A percentile compares a stretch with the other conserved stretches of the same genome.
Conservation (phyloP, 2,888 invertebrate genomes). For the Myopa testacea region DNA sequence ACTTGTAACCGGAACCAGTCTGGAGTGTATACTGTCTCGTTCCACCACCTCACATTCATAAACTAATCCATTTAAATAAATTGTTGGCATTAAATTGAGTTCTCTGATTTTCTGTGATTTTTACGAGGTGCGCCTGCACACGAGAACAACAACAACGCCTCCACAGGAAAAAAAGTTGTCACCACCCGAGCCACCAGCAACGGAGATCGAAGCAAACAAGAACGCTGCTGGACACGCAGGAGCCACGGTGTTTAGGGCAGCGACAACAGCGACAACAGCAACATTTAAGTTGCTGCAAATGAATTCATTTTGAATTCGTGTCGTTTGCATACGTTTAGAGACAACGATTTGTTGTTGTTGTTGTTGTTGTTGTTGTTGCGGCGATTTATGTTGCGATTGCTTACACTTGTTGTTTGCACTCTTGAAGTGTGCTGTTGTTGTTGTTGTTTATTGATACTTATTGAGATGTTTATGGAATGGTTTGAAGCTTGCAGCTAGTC, state of each 20-base stretch:
- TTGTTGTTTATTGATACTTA: constrained; percentile 18
- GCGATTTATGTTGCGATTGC: not conserved
- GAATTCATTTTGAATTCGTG: constrained; percentile 9
- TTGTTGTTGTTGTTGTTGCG: not conserved
- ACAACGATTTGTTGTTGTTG: not conserved
- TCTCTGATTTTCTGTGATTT: not conserved
- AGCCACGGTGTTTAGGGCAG: not conserved
- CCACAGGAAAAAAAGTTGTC: not conserved
- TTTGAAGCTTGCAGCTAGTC: not conserved
- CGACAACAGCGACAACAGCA: constrained; percentile 29
- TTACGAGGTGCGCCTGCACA: not conserved
- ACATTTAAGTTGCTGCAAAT: constrained; percentile 28
- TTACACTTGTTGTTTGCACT: not conserved
- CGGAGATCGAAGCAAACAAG: not conserved
- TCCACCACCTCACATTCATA: not conserved
- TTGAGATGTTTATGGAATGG: constrained; percentile 15
- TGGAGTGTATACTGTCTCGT: not conserved
- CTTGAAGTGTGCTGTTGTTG: not conserved
- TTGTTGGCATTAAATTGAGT: constrained; percentile 12
- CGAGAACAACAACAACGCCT: no score
- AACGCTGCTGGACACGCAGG: not conserved
- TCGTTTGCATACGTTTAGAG: not conserved
- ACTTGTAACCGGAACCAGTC: no score
- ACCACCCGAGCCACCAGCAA: not conserved
- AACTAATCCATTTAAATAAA: constrained; percentile 19